phyloP scores from a whole-genome alignment of 1,140 invertebrate genomes.

The Eurosta solidaginis region DNA sequence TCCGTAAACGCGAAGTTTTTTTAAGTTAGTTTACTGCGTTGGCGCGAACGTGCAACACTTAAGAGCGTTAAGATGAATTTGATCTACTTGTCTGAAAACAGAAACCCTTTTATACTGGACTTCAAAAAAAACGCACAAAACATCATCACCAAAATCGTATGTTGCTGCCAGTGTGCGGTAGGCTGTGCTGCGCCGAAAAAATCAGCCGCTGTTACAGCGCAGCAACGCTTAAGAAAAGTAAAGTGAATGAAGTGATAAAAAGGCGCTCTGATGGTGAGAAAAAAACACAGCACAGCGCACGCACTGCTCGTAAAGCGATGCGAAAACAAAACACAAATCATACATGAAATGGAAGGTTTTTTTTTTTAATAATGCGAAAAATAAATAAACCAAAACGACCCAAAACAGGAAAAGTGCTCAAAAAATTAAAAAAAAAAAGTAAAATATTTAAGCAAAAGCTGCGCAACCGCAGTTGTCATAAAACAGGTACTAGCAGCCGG shows the following conservation, averaged over 20 bases:
- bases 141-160: neutral
- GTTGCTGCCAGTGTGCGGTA: neutral
- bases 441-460: neutral
- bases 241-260: neutral
- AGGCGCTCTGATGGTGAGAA: neutral
- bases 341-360: neutral
- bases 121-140: slow-evolving; percentile 15
- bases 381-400: slow-evolving; percentile 10
- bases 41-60: slow-evolving; percentile 41
- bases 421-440: neutral
- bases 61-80: slow-evolving; percentile 55
- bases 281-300: neutral
- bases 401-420: neutral
- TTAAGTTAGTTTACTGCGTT: neutral
- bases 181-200: neutral
- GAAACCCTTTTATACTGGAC: slow-evolving; percentile 52
- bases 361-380: neutral
- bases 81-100: slow-evolving; percentile 53
- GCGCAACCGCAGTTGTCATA: slow-evolving; percentile 14
- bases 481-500: neutral
- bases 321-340: slow-evolving; percentile 14
- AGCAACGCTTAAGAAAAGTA: neutral
- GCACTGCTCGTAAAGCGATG: slow-evolving; percentile 1
- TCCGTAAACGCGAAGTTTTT: neutral
- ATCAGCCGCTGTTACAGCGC: neutral